phyloP scores from a whole-genome alignment of 53 echinoderm and acorn worm genomes.

The Astropecten irregularis region DNA sequence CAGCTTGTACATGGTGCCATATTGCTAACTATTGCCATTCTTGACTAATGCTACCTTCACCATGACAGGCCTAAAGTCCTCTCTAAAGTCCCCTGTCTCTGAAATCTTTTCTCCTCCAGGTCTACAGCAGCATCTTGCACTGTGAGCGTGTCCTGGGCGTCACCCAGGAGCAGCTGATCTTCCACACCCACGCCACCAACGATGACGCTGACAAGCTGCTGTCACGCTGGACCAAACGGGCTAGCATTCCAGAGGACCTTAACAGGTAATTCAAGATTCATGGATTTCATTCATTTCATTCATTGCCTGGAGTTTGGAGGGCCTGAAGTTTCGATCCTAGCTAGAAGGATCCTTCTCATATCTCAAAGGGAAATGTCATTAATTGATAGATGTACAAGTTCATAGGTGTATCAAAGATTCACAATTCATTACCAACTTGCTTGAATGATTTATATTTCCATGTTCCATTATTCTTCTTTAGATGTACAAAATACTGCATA shows the following conservation, averaged over 20 bases:
- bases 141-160: slow-evolving; percentile 81
- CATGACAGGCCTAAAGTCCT: too few species aligned
- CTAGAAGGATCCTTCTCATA: neutral
- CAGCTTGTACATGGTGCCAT: too few species aligned
- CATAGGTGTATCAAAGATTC: too few species aligned
- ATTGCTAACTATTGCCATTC: too few species aligned
- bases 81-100: too few species aligned
- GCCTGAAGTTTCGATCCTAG: too few species aligned
- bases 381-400: neutral
- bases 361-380: neutral
- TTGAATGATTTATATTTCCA: too few species aligned
- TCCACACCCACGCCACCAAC: slow-evolving; percentile 58
- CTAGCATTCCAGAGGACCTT: slow-evolving; percentile 66
- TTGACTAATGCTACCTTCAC: too few species aligned
- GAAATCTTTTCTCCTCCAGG: slow-evolving; percentile 49
- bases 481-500: too few species aligned
- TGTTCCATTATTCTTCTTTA: too few species aligned
- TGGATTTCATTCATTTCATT: neutral
- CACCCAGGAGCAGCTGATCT: slow-evolving; percentile 71
- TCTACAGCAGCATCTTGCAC: slow-evolving; percentile 87
- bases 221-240: slow-evolving; percentile 63
- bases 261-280: slow-evolving; percentile 56
- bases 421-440: too few species aligned
- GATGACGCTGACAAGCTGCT: slow-evolving; percentile 69
- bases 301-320: too few species aligned